phyloP scores from a whole-genome alignment of 2,888 invertebrate genomes.

The Drymonia ruficornis region DNA sequence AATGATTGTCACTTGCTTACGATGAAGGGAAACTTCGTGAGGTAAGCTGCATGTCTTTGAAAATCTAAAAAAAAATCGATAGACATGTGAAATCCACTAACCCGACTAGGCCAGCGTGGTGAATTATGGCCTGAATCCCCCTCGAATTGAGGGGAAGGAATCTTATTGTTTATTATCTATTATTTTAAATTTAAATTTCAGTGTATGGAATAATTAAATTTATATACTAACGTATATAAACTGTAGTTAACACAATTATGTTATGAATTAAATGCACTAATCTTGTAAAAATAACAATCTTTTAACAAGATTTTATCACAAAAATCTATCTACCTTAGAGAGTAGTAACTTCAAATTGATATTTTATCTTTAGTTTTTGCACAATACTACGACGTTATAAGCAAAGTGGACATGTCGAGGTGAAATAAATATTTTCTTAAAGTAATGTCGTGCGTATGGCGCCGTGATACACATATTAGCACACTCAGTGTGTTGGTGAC shows the following conservation, averaged over 20 bases:
- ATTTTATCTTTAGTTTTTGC: background rate
- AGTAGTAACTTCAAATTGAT: background rate
- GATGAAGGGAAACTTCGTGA: too few relatives aligned
- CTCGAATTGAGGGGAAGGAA: too few relatives aligned
- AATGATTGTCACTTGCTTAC: too few relatives aligned
- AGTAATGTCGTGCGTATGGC: background rate
- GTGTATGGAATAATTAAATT: too few relatives aligned
- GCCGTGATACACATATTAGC: background rate
- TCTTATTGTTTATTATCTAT: too few relatives aligned
- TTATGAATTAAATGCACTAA: background rate
- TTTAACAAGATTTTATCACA: background rate
- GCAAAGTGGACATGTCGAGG: constrained; percentile 1
- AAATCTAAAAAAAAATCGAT: too few relatives aligned
- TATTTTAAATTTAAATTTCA: too few relatives aligned
- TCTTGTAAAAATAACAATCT: background rate
- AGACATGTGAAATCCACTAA: too few relatives aligned
- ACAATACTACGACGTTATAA: background rate
- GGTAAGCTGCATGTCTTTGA: too few relatives aligned
- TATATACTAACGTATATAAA: too few relatives aligned
- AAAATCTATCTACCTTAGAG: background rate
- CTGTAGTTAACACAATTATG: background rate
- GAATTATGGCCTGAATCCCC: too few relatives aligned
- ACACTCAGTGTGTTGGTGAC: background rate
- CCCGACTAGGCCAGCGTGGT: too few relatives aligned
- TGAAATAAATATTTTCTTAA: background rate